Conservation (phyloP, 2,888 invertebrate genomes). For the Euzophera pinguis region DNA sequence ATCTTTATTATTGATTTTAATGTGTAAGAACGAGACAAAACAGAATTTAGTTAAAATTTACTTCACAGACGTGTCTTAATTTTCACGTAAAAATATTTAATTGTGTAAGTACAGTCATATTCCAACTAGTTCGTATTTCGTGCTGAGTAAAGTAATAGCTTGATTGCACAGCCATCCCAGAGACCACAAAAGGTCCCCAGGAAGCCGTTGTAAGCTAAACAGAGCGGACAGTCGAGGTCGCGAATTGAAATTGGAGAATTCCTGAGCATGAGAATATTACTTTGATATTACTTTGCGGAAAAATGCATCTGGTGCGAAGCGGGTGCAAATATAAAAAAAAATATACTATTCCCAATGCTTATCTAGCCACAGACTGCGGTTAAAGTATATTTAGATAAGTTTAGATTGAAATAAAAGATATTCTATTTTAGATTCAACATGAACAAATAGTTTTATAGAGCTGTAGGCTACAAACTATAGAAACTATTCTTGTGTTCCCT, state of each 20-base stretch:
- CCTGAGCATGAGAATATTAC: slow-evolving; percentile 19
- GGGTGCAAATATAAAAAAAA: slow-evolving; percentile 12
- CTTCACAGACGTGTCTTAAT: too few relatives aligned
- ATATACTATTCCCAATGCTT: slow-evolving; percentile 2
- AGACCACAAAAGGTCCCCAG: slow-evolving; percentile 37
- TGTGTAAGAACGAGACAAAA: too few relatives aligned
- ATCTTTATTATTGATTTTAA: too few relatives aligned
- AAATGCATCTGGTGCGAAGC: slow-evolving; percentile 21
- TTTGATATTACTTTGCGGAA: slow-evolving; percentile 21
- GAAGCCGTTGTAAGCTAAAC: slow-evolving; percentile 39
- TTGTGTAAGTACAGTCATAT: not conserved
- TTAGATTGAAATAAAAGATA: not conserved
- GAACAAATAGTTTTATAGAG: not conserved
- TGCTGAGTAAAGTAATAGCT: slow-evolving; percentile 26
- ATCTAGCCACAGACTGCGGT: slow-evolving; percentile 5
- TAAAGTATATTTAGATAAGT: slow-evolving; percentile 5
- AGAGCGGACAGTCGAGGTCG: slow-evolving; percentile 27
- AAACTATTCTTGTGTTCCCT: too few relatives aligned
- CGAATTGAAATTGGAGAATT: slow-evolving; percentile 17
- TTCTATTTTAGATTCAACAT: too few relatives aligned
- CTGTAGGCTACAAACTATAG: not conserved
- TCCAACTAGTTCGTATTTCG: not conserved
- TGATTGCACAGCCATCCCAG: slow-evolving; percentile 47
- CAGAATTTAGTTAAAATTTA: too few relatives aligned
- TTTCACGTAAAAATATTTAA: not conserved